Conservation (phyloP, 2,797 vertebrate genomes). For the Eulemur mongoz region DNA sequence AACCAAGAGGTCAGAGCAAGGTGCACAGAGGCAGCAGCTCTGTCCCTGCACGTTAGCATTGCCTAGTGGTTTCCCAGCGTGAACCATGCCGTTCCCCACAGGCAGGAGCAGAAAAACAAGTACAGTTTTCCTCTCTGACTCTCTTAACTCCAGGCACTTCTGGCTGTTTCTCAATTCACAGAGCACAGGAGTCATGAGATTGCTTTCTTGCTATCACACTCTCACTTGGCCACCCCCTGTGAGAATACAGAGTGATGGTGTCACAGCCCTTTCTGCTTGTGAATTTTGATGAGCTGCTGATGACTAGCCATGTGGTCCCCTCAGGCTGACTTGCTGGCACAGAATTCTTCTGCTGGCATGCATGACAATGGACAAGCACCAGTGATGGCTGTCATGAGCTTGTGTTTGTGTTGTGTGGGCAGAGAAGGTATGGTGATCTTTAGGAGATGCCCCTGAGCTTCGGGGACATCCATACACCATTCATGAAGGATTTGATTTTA, state of each 20-base stretch:
- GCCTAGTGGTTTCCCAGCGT: no score
- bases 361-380: no score
- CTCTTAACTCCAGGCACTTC: no score
- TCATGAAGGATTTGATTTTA: background rate
- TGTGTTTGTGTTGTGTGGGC: fast-evolving
- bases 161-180: background rate
- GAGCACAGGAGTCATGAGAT: fast-evolving
- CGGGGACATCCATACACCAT: fast-evolving
- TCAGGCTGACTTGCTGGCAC: background rate
- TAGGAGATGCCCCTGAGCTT: background rate
- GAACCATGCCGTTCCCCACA: background rate
- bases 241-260: background rate
- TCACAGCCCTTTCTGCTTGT: background rate
- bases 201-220: background rate
- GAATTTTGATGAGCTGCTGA: background rate
- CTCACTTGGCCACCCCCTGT: background rate
- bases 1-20: background rate
- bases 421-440: background rate
- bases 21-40: background rate
- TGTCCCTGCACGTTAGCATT: background rate
- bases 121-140: background rate
- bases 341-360: background rate
- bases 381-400: fast-evolving
- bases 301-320: background rate
- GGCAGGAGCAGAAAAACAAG: background rate